Conservation (phyloP, 2,888 invertebrate species). For the Nipponacmea schrenckii region DNA sequence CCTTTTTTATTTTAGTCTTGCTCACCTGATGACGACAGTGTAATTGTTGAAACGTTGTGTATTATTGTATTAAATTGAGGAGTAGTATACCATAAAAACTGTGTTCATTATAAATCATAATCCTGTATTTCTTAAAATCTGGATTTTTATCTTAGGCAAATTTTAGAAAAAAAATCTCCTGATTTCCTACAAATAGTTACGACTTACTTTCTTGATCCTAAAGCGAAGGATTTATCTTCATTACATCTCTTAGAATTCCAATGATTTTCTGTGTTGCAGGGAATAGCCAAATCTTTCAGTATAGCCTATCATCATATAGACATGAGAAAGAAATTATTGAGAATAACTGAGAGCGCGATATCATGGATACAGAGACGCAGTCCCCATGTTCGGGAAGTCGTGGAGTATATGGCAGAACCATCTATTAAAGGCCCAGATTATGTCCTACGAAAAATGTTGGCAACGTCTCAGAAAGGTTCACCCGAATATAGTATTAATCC, state of each 20-base stretch:
- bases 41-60: too few relatives aligned
- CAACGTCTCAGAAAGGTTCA: slow-evolving; percentile 55
- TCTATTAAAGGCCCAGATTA: slow-evolving; percentile 53
- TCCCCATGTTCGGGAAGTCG: slow-evolving; percentile 58
- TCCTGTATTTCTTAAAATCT: too few relatives aligned
- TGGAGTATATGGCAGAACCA: slow-evolving; percentile 65
- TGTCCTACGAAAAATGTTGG: slow-evolving; percentile 63
- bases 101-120: too few relatives aligned
- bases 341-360: slow-evolving; percentile 65
- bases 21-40: too few relatives aligned
- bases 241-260: not conserved
- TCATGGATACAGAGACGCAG: slow-evolving; percentile 65
- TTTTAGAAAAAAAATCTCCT: too few relatives aligned
- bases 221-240: too few relatives aligned
- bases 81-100: too few relatives aligned
- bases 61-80: too few relatives aligned
- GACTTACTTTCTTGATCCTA: too few relatives aligned
- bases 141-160: too few relatives aligned
- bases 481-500: slow-evolving; percentile 52
- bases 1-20: too few relatives aligned
- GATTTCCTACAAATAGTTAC: too few relatives aligned
- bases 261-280: slow-evolving; percentile 43
- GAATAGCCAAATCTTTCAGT: slow-evolving; percentile 66
- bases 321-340: slow-evolving; percentile 60
- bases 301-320: slow-evolving; percentile 66